Evolutionary conservation across 2,113 vertebrate species (phyloP).

Genomic region (Protobothrops mucrosquamatus): DNA sequence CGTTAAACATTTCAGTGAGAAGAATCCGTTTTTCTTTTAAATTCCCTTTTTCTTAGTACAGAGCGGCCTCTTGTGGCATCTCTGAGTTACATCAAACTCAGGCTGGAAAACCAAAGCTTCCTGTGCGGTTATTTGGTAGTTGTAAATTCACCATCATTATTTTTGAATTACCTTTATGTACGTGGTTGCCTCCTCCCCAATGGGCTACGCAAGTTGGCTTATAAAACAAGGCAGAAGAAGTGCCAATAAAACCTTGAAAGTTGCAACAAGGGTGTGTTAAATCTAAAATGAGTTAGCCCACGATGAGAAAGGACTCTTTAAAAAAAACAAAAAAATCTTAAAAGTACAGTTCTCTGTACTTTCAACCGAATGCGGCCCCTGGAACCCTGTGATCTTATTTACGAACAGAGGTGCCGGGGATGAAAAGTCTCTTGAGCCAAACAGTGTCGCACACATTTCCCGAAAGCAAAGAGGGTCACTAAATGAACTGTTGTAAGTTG

Average conservation of each 20-base stretch:
- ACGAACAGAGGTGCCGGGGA: neutral
- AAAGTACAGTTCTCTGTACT: neutral
- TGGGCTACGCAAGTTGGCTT: neutral
- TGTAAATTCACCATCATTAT: conserved; percentile 18
- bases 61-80: conserved; percentile 64
- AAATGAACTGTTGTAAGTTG: neutral
- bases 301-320: no score
- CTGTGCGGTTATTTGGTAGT: neutral
- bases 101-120: rapidly evolving
- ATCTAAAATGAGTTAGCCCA: neutral
- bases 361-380: neutral
- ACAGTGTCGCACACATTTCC: neutral
- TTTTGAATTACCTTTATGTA: neutral
- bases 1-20: neutral
- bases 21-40: neutral
- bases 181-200: neutral
- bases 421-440: neutral
- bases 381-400: neutral
- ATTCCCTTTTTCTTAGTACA: conserved; percentile 57
- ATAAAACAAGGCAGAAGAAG: neutral
- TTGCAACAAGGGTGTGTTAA: neutral
- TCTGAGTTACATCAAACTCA: conserved; percentile 7
- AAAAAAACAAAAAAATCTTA: neutral
- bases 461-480: neutral
- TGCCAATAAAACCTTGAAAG: neutral